Evolutionary conservation across 2,797 vertebrate species (phyloP).

Genomic region (Columba guinea): DNA sequence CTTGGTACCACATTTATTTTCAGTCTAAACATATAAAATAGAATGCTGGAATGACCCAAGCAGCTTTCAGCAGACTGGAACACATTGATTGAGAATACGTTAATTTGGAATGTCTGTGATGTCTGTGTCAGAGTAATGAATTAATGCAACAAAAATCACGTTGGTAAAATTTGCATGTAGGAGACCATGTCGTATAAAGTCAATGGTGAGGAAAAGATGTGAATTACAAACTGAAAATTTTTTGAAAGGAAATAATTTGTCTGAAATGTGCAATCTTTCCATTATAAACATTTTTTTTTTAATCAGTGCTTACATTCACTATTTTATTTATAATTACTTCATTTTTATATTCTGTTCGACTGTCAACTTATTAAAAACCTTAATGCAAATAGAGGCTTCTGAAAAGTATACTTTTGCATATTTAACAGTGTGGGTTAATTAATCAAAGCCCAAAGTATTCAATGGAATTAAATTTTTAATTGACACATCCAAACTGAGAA

Average conservation of each 20-base stretch:
- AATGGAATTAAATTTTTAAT: neutral
- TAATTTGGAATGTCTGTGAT: slow-evolving; percentile 42
- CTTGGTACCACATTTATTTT: neutral
- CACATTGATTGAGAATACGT: slow-evolving; percentile 14
- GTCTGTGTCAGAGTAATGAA: slow-evolving; percentile 51
- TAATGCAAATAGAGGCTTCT: neutral
- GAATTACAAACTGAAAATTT: slow-evolving; percentile 9
- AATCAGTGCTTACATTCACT: neutral
- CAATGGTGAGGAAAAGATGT: slow-evolving; percentile 18
- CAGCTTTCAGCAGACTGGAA: slow-evolving; percentile 37
- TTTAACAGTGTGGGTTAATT: neutral
- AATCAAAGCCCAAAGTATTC: neutral
- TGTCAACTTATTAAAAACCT: neutral
- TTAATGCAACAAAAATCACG: slow-evolving; percentile 48
- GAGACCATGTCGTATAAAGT: neutral
- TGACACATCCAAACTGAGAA: neutral
- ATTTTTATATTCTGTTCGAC: neutral
- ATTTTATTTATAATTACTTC: neutral
- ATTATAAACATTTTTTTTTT: neutral
- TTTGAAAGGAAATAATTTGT: slow-evolving; percentile 21
- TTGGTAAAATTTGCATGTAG: slow-evolving; percentile 7
- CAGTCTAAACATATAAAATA: slow-evolving; percentile 12
- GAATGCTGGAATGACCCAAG: slow-evolving; percentile 10
- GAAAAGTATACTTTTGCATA: neutral
- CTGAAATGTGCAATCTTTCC: neutral